Percentiles rank a stretch among this genome's conserved stretches.
Evolutionary conservation across 2,888 invertebrate genomes (phyloP).

Genomic region (Lasioglossum marginatum): DNA sequence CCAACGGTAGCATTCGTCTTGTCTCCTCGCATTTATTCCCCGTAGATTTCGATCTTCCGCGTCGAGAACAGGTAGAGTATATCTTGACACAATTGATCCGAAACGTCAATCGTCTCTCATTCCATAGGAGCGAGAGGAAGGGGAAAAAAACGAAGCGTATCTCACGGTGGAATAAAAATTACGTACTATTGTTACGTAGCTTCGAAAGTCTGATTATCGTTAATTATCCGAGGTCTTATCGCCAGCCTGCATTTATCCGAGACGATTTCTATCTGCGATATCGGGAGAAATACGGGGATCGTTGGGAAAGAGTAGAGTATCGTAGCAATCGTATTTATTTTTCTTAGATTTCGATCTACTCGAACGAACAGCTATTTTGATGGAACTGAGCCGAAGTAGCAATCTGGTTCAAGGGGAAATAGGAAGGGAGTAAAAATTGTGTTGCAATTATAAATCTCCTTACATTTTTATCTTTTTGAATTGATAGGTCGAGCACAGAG

Average conservation of each 20-base stretch:
- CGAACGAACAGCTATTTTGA: neutral
- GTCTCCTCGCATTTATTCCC: neutral
- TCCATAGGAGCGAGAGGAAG: neutral
- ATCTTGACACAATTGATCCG: neutral
- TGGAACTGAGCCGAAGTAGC: neutral
- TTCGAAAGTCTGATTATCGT: neutral
- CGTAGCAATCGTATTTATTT: neutral
- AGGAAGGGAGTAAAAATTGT: neutral
- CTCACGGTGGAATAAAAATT: neutral
- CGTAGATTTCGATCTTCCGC: conserved; percentile 11
- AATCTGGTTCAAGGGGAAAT: neutral
- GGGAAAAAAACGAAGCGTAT: neutral
- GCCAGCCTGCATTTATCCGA: neutral
- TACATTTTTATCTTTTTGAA: no score
- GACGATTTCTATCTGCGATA: neutral
- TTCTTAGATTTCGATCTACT: neutral
- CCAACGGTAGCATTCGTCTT: conserved; percentile 10
- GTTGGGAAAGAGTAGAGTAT: neutral
- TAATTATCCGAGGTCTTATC: conserved; percentile 12
- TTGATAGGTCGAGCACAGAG: no score
- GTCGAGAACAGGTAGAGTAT: conserved; percentile 14
- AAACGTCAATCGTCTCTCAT: neutral
- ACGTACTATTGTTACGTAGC: neutral
- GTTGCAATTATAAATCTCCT: neutral
- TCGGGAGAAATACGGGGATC: neutral